Evolutionary conservation across 1,140 invertebrate species (phyloP), one percentile per base, ranked within the genome.

Genomic region (Hydropsyche tenuis): DNA sequence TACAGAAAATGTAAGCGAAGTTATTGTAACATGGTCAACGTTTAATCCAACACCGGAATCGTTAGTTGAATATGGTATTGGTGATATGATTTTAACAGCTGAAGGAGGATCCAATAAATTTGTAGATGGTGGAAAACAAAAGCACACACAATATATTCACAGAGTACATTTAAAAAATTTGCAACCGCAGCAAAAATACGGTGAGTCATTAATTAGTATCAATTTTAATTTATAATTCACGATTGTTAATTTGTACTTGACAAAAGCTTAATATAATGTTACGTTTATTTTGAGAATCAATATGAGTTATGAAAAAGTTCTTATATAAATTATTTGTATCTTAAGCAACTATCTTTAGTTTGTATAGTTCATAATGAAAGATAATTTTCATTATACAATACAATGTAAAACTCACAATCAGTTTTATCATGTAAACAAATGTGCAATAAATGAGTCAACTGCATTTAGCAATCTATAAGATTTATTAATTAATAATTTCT

Each of bases 21-120:
- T 96, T 82, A 87, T 94, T 45, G 91, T 97, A 16, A 97, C 95
- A 68, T 98, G 96, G 96, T 92, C 90, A 0, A 98, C 96, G 30
- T 88, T 89, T 75, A 87, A 90, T 77, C 82, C 90, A 76, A 91
- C 94, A 3, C 78, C 86, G 27, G 83, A 88, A 78, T 91, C 93
- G 0, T 77, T 89, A 30, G 94, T 95, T 18, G 88, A 94, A 80
- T 97, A 93, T 85, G 94, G 94, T 0, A 87, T 88, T 45, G 83
- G 81, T 14, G 86, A 82, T 14, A 83, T 91, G 63, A 82, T 86
- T 48, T 77, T 88, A 27, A 81, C 78, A 62, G 89, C 86, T 0
- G 77, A 76, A 12, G 95, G 94, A 42, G 85, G 75, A 63, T 86
- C 87, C 12, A 89, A 81, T 1, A 78, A 88, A 18, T 97, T 98